Conservation (phyloP, 2,113 vertebrate genomes). For the Protobothrops flavoviridis region DNA sequence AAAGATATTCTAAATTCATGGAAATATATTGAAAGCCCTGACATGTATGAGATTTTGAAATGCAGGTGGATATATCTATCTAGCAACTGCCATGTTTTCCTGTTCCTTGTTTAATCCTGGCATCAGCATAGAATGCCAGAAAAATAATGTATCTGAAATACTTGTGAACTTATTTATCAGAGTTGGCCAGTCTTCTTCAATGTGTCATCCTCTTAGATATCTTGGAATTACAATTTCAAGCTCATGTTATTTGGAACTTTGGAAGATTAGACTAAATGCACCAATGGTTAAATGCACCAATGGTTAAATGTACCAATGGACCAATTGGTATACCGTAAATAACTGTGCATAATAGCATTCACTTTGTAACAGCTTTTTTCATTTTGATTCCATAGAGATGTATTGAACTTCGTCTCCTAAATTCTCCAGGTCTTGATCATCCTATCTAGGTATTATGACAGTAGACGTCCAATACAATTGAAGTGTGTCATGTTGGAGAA, state of each 20-base stretch:
- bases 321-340: background rate
- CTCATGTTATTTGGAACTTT: background rate
- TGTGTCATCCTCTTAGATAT: background rate
- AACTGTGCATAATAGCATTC: background rate
- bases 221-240: background rate
- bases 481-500: background rate
- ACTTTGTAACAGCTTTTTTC: background rate
- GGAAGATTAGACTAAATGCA: background rate
- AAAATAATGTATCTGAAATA: background rate
- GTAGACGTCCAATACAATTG: background rate
- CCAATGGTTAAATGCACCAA: background rate
- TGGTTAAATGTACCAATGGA: too few species aligned
- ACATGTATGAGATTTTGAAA: background rate
- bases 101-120: background rate
- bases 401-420: background rate
- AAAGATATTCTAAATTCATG: background rate
- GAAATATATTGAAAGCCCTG: background rate
- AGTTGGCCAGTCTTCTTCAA: background rate
- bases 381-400: background rate
- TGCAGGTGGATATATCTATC: background rate
- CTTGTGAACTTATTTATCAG: background rate
- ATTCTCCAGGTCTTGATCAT: background rate
- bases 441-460: background rate
- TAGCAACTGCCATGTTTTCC: background rate
- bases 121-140: background rate